Evolutionary conservation across 37 sponge, comb jelly and placozoan genomes (phyloP).

Genomic region (Halichondria panicea): DNA sequence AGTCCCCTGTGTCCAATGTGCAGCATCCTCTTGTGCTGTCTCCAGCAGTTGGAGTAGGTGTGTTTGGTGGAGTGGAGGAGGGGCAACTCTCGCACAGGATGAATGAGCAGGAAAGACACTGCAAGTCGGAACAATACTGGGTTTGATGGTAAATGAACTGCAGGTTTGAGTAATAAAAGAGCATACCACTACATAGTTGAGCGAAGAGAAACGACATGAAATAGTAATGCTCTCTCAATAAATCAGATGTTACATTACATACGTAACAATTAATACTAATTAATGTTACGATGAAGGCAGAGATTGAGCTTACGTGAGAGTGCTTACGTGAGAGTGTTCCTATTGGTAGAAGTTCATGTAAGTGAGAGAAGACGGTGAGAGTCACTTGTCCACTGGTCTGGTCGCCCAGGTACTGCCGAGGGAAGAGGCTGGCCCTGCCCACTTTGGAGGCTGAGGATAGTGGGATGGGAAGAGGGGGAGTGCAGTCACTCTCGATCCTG

Average conservation of each 20-base stretch:
- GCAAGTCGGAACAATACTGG: neutral
- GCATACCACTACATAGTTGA: neutral
- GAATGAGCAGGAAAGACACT: constrained; percentile 21
- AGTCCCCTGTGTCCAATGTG: constrained; percentile 45
- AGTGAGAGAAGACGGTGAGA: constrained; percentile 29
- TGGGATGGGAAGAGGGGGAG: neutral
- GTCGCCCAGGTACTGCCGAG: neutral
- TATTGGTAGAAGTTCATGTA: constrained; percentile 8
- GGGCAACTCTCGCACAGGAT: constrained; percentile 11
- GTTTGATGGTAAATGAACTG: neutral
- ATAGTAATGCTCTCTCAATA: neutral
- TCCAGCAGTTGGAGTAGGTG: constrained; percentile 10
- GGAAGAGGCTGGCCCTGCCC: constrained; percentile 14
- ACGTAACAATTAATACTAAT: too few species aligned
- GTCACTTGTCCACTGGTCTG: neutral
- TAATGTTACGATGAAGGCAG: too few species aligned
- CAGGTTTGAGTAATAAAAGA: neutral
- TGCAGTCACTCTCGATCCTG: neutral
- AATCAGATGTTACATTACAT: neutral
- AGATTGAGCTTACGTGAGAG: neutral
- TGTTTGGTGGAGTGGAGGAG: neutral
- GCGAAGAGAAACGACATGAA: neutral
- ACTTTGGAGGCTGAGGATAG: neutral
- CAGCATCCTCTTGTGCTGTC: constrained; percentile 13
- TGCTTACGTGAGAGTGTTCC: constrained; percentile 34